phyloP scores from a whole-genome alignment of 2,888 invertebrate species.

The Drosophila macrospina region DNA sequence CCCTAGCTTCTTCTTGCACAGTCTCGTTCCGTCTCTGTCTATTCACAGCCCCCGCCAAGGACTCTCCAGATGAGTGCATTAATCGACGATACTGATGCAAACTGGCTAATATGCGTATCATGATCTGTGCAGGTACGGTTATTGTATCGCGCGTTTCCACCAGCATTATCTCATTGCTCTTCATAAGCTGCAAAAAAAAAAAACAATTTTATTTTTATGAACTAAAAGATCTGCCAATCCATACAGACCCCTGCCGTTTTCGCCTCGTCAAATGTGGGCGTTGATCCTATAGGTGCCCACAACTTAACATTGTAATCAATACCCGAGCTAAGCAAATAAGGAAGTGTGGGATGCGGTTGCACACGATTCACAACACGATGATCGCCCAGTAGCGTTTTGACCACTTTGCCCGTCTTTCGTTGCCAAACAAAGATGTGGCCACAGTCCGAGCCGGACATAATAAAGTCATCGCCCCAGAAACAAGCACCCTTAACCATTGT shows the following conservation, averaged over 20 bases:
- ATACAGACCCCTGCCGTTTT: slow-evolving; percentile 87
- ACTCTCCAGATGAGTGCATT: slow-evolving; percentile 47
- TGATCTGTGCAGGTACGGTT: slow-evolving; percentile 94
- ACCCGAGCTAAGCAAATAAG: slow-evolving; percentile 92
- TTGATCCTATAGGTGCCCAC: slow-evolving; percentile 90
- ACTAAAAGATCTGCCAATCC: not conserved
- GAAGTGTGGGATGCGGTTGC: slow-evolving; percentile 92
- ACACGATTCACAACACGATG: slow-evolving; percentile 94
- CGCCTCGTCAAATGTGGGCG: slow-evolving; percentile 87
- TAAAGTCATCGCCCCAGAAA: slow-evolving; percentile 93
- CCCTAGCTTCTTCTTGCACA: slow-evolving; percentile 12
- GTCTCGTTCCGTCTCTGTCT: slow-evolving; percentile 8
- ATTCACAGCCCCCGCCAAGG: not conserved
- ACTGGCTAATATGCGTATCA: slow-evolving; percentile 91
- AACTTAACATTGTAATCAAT: slow-evolving; percentile 95
- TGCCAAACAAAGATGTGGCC: slow-evolving; percentile 95
- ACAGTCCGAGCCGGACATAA: slow-evolving; percentile 95
- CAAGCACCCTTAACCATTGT: slow-evolving; percentile 94
- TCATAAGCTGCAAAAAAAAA: slow-evolving; percentile 87
- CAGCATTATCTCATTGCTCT: slow-evolving; percentile 92
- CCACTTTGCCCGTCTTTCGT: slow-evolving; percentile 89
- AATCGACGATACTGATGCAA: slow-evolving; percentile 85
- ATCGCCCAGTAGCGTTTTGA: slow-evolving; percentile 92
- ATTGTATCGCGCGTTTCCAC: slow-evolving; percentile 95
- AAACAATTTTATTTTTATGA: not conserved